Conservation (phyloP, 2,888 invertebrate species). For the Polydrusus pterygomalis region DNA sequence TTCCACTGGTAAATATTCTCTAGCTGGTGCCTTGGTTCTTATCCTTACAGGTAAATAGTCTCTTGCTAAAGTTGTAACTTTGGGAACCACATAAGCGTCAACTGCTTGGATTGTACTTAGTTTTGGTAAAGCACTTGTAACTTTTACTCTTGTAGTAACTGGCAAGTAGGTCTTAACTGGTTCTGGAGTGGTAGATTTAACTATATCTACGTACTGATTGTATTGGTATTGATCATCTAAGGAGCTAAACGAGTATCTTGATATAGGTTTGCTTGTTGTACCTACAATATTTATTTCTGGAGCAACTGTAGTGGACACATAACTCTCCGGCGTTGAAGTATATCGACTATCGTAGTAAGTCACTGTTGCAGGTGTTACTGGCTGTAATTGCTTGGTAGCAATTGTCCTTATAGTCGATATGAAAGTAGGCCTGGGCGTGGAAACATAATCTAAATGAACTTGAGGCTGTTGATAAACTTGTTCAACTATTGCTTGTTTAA, state of each 20-base stretch:
- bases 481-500: constrained; percentile 17
- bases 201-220: constrained; percentile 35
- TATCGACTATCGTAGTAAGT: constrained; percentile 63
- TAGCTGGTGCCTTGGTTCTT: constrained; percentile 39
- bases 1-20: constrained; percentile 48
- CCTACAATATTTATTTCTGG: constrained; percentile 31
- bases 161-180: constrained; percentile 49
- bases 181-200: constrained; percentile 47
- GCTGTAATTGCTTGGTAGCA: constrained; percentile 58
- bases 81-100: constrained; percentile 47
- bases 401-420: constrained; percentile 69
- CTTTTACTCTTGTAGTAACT: constrained; percentile 48
- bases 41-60: constrained; percentile 49
- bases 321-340: constrained; percentile 55
- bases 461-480: constrained; percentile 37
- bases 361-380: constrained; percentile 58
- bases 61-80: constrained; percentile 58
- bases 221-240: constrained; percentile 60
- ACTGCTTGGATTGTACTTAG: not conserved
- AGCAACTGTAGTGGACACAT: constrained; percentile 17
- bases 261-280: constrained; percentile 61
- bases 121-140: constrained; percentile 39
- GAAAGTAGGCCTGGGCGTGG: constrained; percentile 69
- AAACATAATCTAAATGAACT: constrained; percentile 49
- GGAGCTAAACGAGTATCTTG: constrained; percentile 62